Conservation (phyloP, 2,797 vertebrate species). For the Craterocephalus amniculus region DNA sequence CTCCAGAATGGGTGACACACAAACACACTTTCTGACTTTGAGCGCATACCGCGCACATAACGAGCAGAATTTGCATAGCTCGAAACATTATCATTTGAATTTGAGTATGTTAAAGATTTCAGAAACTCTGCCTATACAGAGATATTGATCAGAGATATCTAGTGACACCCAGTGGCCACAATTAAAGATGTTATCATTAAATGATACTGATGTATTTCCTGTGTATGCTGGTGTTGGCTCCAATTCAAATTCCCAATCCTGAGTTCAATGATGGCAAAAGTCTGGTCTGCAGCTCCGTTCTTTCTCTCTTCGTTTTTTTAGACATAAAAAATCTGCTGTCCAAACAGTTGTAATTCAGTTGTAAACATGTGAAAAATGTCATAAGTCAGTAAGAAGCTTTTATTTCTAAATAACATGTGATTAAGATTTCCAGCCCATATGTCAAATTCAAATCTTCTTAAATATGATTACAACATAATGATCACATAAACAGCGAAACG, state of each 20-base stretch:
- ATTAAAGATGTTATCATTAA: conserved; percentile 67
- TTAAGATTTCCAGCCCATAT: neutral
- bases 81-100: conserved; percentile 50
- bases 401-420: neutral
- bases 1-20: conserved; percentile 47
- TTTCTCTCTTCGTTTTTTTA: neutral
- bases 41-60: conserved; percentile 14
- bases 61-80: conserved; percentile 20
- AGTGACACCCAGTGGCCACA: conserved; percentile 80
- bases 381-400: neutral
- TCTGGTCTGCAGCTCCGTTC: neutral
- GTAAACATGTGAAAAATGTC: neutral
- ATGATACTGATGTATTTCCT: neutral
- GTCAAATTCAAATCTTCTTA: no score
- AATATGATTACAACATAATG: no score
- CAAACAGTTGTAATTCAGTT: neutral
- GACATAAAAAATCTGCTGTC: neutral
- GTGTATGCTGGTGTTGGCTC: neutral
- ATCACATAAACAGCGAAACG: no score
- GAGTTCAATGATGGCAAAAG: conserved; percentile 1
- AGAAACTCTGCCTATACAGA: conserved; percentile 44
- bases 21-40: conserved; percentile 45
- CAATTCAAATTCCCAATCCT: neutral
- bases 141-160: conserved; percentile 81
- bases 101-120: conserved; percentile 51